phyloP scores from a whole-genome alignment of 2,888 invertebrate genomes.

The Cerceris ruficornis region DNA sequence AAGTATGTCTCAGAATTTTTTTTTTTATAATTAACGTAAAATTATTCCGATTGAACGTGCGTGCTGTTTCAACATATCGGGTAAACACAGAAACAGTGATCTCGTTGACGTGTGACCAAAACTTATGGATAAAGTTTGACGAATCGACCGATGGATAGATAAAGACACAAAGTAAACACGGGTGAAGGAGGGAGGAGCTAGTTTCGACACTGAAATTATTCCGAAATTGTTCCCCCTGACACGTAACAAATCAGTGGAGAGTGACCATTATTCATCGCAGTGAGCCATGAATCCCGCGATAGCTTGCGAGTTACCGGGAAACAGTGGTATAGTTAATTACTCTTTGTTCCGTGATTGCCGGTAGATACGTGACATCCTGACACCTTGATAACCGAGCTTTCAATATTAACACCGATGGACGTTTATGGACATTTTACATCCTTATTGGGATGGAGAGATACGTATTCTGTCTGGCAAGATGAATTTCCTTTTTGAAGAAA shows the following conservation, averaged over 20 bases:
- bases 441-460: too few relatives aligned
- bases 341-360: conserved; percentile 36
- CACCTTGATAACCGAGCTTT: conserved; percentile 21
- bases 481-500: too few relatives aligned
- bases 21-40: too few relatives aligned
- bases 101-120: too few relatives aligned
- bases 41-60: too few relatives aligned
- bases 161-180: not conserved
- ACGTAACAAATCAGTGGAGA: conserved; percentile 20
- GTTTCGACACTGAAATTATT: not conserved
- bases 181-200: conserved; percentile 1
- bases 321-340: conserved; percentile 48
- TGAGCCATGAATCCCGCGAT: conserved; percentile 20
- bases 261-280: conserved; percentile 27
- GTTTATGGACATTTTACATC: not conserved
- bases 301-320: conserved; percentile 25
- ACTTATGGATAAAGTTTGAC: too few relatives aligned
- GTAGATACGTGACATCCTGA: conserved; percentile 39
- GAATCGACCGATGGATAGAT: too few relatives aligned
- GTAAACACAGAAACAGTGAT: too few relatives aligned
- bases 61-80: too few relatives aligned
- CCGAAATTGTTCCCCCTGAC: not conserved
- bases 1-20: too few relatives aligned
- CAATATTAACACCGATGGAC: conserved; percentile 18
- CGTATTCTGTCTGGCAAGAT: too few relatives aligned